Base-by-base conservation (phyloP, 2,113 vertebrate genomes). In the Lepidothrix coronata region DNA sequence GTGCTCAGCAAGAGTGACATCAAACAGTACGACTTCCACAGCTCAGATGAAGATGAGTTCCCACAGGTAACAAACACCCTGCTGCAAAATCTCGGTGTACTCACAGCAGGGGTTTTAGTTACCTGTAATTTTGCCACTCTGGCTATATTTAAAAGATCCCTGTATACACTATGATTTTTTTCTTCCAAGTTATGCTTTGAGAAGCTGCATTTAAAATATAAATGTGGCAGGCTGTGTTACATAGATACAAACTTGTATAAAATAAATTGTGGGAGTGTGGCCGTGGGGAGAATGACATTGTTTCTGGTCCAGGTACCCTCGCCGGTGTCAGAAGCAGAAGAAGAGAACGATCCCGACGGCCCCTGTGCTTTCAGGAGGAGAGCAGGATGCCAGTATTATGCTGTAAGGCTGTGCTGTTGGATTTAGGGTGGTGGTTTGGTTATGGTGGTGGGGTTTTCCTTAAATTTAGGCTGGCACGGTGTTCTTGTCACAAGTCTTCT, bases 21-120 rank as follows among this genome's bases (percentile, higher is more conserved):
- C 92, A 99, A 99, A 71, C 99, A 99, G 97, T 99, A 99, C 49
- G 99, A 99, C 98, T 99, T 99, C 97, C 99, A 99, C 98, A 99
- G 99, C 94, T 99, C 99, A 7, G 99, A 99, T 84, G 99, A 99
- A 80, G 99, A 99, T 35, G 99, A 99, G 77, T 98, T 98, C 95
- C 98, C 98, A 14, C 98, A 98, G 98, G 99, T 99, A 96, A 94
- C 65, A n/a, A 1, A 95, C 90, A 17, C 66, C 88, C 83, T 58
- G 71, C 73, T 94, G 59, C 11, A 9, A 22, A 54, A 16, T 4
- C 71, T 21, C 59, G 1, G 14, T 0, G 8, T 25, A 0, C 44
- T 9, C 15, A 0, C 31, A 49, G 22, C 7, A 39, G 14, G 6
- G 3, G 30, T 17, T 61, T 5, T n/a, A 13, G 2, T 24, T 37